Evolutionary conservation across 2,888 invertebrate genomes (phyloP).

Genomic region (Unio delphinus): DNA sequence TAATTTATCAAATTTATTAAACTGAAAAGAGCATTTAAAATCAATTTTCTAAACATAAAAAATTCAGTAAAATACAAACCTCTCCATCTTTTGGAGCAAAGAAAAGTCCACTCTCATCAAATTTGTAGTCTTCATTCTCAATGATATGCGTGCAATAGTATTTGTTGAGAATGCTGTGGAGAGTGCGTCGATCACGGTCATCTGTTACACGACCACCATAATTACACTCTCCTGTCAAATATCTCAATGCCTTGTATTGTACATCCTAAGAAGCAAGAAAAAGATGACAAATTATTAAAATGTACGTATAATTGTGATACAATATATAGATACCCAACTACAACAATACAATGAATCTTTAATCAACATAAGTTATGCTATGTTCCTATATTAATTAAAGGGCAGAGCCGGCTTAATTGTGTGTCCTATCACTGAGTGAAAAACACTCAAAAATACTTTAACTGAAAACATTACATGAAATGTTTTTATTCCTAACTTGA

Average conservation of each 20-base stretch:
- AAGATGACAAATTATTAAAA: constrained; percentile 6
- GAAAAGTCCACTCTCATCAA: constrained; percentile 69
- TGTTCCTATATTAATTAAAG: too few species aligned
- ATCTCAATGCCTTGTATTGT: constrained; percentile 72
- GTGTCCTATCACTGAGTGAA: too few species aligned
- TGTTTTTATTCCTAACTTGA: too few species aligned
- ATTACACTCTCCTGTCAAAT: constrained; percentile 74
- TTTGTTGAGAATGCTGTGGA: constrained; percentile 71
- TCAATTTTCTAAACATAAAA: background rate
- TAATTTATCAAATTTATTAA: too few species aligned
- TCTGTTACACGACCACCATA: constrained; percentile 75
- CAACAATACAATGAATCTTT: too few species aligned
- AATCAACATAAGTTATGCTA: too few species aligned
- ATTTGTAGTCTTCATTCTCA: constrained; percentile 62
- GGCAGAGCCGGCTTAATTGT: too few species aligned
- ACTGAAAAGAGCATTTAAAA: background rate
- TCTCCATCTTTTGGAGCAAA: constrained; percentile 69
- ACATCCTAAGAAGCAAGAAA: constrained; percentile 63
- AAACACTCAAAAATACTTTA: too few species aligned
- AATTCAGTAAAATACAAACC: constrained; percentile 47
- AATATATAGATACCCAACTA: background rate
- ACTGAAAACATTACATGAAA: too few species aligned
- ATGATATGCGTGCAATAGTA: constrained; percentile 70
- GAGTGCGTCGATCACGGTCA: constrained; percentile 73
- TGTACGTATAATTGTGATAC: constrained; percentile 46